Conservation (phyloP, 2,888 invertebrate genomes). For the Melanchra persicariae region DNA sequence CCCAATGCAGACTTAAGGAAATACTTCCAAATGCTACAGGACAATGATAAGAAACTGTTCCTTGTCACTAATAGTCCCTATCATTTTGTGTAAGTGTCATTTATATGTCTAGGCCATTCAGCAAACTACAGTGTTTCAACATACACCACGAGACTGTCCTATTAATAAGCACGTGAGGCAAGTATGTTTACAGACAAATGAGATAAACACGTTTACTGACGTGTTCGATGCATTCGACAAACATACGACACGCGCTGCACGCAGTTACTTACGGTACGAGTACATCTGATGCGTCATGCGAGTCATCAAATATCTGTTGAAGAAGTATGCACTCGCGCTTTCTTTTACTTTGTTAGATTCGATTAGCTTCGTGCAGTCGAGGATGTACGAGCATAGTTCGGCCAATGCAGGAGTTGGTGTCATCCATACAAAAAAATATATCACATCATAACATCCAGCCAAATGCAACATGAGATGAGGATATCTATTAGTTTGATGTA, state of each 20-base stretch:
- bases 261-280: neutral
- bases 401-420: too few relatives aligned
- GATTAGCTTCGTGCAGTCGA: neutral
- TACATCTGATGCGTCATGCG: neutral
- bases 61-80: conserved; percentile 99
- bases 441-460: too few relatives aligned
- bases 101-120: conserved; percentile 4
- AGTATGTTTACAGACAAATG: conserved; percentile 9
- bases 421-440: too few relatives aligned
- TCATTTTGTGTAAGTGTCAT: conserved; percentile 96
- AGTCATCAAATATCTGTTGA: neutral
- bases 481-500: too few relatives aligned
- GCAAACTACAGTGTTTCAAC: conserved; percentile 9
- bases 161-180: conserved; percentile 30
- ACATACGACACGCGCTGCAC: conserved; percentile 8
- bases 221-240: conserved; percentile 4
- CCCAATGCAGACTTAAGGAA: conserved; percentile 93
- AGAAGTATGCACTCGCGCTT: neutral
- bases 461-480: too few relatives aligned
- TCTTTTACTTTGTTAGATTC: neutral
- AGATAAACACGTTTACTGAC: conserved; percentile 30
- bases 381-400: neutral
- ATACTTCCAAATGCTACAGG: conserved; percentile 94
- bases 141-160: conserved; percentile 13
- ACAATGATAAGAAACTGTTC: conserved; percentile 96